A percentile compares a stretch with the other conserved stretches of the same genome.
These are phyloP conservation scores for Sebastes hubbsi DNA, from an alignment of 2,797 vertebrate species.

Conservation along the genomic window DNA sequence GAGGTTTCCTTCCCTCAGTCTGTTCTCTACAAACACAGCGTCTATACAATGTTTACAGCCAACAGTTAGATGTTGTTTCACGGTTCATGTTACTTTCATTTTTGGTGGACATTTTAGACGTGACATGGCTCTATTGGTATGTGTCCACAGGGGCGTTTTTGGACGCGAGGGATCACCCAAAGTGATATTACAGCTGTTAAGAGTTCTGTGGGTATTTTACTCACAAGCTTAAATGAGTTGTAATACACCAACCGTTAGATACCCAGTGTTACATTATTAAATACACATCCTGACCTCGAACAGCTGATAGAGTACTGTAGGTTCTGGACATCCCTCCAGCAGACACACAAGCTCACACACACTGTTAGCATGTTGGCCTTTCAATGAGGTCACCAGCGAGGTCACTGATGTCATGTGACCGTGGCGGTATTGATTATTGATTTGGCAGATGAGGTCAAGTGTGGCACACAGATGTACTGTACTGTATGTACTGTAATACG, in stretches of 20 bases:
- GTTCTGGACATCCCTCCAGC: neutral
- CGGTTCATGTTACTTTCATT: neutral
- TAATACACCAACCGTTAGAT: neutral
- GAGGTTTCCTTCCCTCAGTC: neutral
- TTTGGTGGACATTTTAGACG: too few relatives aligned
- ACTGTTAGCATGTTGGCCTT: neutral
- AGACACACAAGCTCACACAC: neutral
- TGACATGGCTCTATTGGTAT: too few relatives aligned
- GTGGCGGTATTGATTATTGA: conserved; percentile 31
- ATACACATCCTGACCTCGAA: neutral
- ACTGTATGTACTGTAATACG: neutral
- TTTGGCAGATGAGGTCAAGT: neutral
- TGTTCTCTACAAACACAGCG: neutral
- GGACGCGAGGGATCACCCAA: accelerated
- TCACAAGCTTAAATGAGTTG: neutral
- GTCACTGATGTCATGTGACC: conserved; percentile 9
- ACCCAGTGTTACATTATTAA: neutral
- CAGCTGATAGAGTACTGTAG: too few relatives aligned
- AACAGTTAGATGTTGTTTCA: neutral
- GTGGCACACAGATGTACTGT: neutral
- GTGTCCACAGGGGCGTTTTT: too few relatives aligned
- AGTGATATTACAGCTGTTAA: too few relatives aligned
- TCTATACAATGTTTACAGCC: neutral
- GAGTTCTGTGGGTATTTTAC: too few relatives aligned
- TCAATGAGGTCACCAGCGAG: conserved; percentile 19